Base-by-base conservation (phyloP, 2,797 vertebrate genomes). In the Emydoidea blandingii region DNA sequence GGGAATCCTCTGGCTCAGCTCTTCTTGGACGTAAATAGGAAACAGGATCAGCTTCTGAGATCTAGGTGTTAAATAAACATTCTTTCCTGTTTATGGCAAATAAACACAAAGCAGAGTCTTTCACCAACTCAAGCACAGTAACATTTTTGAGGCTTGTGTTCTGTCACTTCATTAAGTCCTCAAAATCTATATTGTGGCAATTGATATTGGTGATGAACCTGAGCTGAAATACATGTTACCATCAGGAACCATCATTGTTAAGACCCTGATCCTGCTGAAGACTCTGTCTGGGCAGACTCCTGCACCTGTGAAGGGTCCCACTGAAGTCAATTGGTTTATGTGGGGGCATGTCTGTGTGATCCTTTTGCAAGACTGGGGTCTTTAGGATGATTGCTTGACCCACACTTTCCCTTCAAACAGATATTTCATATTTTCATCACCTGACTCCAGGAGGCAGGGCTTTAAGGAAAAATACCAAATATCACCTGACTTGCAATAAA, bases 351-450 rank as follows among this genome's bases (percentile, higher is more conserved):
- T 81, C 90, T 49, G 87, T 85, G 29, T 3, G 37, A 94, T 85
- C 86, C 52, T 88, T 81, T 4, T 16, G 81, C 88, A 90, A 50
- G 68, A 91, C 89, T 86, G 92, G 81, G 83, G 87, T 47, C 85
- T 95, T 81, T 79, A 89, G 68, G 94, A 96, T 94, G 94, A 94
- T 74, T 80, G 78, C 47, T 82, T 72, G 56, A 85, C 14, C 80
- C 49, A 84, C 27, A 50, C 88, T 91, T 91, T 87, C 79, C 16
- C 85, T 96, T 87, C 2, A 92, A 95, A 90, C 84, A 11, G 90
- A 84, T 93, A 88, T 95, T 95, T 88, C 86, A 78, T 79, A 95
- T 91, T 56, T 89, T 50, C 65, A 78, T 34, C 34, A 87, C 0
- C 0, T 88, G 6, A 88, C 86, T 82, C 83, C 7, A 57, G 80